Evolutionary conservation across 2,113 vertebrate genomes (phyloP).

Genomic region (Monopterus albus): DNA sequence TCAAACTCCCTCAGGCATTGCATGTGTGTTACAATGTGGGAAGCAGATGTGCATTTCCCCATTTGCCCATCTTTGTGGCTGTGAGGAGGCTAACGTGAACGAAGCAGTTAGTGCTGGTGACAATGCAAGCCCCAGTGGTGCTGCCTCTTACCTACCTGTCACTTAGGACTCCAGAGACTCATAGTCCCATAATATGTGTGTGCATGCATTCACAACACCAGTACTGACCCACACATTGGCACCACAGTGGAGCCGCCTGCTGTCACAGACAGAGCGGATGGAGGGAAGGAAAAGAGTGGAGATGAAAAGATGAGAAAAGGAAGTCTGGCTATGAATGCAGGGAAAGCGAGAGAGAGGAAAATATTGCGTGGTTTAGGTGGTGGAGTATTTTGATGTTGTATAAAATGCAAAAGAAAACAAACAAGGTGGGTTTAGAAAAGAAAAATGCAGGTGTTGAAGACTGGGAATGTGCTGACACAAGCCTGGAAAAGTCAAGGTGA

Average conservation of each 20-base stretch:
- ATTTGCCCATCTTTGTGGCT: slow-evolving; percentile 33
- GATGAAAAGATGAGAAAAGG: slow-evolving; percentile 17
- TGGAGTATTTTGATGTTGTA: background rate
- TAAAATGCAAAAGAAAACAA: background rate
- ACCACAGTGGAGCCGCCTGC: slow-evolving; percentile 10
- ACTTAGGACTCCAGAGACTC: slow-evolving; percentile 31
- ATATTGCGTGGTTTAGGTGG: background rate
- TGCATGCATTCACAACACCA: too few species aligned
- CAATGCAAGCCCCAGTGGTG: slow-evolving; percentile 19
- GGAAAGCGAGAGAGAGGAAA: background rate
- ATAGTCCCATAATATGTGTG: background rate
- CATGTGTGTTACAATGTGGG: slow-evolving; percentile 30
- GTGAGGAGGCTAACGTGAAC: background rate
- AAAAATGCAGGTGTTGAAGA: slow-evolving; percentile 8
- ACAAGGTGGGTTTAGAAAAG: background rate
- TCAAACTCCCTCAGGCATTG: slow-evolving; percentile 46
- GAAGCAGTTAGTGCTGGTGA: slow-evolving; percentile 5
- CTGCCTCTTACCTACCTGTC: slow-evolving; percentile 30
- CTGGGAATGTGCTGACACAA: background rate
- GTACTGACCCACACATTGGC: slow-evolving; percentile 10
- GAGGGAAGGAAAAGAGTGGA: background rate
- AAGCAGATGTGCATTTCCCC: slow-evolving; percentile 45
- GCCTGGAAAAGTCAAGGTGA: slow-evolving; percentile 26
- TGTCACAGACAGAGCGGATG: background rate
- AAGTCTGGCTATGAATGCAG: slow-evolving; percentile 1